phyloP scores from a whole-genome alignment of 2,888 invertebrate genomes.

The Diadegma fenestrale region DNA sequence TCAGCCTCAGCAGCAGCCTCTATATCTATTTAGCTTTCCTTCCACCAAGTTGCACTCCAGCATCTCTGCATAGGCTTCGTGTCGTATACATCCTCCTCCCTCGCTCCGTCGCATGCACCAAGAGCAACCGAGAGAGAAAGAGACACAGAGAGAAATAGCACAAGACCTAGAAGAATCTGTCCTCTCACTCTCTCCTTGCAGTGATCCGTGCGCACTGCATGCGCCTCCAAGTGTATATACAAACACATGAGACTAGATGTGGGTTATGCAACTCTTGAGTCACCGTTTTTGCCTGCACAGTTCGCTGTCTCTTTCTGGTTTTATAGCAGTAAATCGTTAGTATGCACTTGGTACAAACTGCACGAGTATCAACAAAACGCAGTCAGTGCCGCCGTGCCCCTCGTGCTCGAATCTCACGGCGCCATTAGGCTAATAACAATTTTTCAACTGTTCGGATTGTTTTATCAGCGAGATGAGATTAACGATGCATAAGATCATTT shows the following conservation, averaged over 20 bases:
- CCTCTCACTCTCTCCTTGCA: conserved; percentile 37
- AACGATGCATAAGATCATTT: background rate
- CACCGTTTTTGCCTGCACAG: conserved; percentile 51
- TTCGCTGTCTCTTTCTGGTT: conserved; percentile 45
- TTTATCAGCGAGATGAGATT: conserved; percentile 22
- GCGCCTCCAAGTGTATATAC: conserved; percentile 1
- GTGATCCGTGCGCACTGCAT: conserved; percentile 21
- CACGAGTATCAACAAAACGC: conserved; percentile 19
- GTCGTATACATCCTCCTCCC: conserved; percentile 52
- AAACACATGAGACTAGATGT: conserved; percentile 61
- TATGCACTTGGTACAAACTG: background rate
- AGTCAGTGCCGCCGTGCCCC: background rate
- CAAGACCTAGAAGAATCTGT: conserved; percentile 5
- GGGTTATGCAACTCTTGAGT: conserved; percentile 62
- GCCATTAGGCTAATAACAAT: conserved; percentile 28
- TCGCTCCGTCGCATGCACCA: conserved; percentile 20
- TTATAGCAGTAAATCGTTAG: conserved; percentile 20
- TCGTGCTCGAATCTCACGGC: background rate
- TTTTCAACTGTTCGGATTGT: conserved; percentile 12
- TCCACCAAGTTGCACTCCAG: conserved; percentile 23
- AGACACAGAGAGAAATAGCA: conserved; percentile 13
- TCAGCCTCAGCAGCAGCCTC: conserved; percentile 67
- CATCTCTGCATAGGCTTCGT: conserved; percentile 21
- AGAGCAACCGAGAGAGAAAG: conserved; percentile 8
- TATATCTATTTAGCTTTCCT: conserved; percentile 68